These are phyloP conservation scores for Capricornis sumatraensis DNA, from an alignment of 2,113 vertebrate species.

Conservation along the genomic window DNA sequence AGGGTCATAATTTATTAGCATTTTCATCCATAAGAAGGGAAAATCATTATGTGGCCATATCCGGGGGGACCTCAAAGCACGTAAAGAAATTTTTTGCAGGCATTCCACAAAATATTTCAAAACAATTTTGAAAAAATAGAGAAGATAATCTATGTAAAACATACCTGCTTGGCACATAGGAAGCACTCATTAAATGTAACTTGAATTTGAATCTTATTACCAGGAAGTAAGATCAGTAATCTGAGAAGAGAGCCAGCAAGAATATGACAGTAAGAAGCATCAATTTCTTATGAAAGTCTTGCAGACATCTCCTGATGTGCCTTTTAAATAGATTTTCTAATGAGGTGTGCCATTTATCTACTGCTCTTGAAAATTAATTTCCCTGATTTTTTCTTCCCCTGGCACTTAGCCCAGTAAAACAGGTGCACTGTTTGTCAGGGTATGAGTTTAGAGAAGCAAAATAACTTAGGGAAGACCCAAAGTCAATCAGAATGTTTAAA, in stretches of 20 bases:
- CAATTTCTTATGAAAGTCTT: constrained; percentile 67
- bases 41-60: not conserved
- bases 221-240: constrained; percentile 38
- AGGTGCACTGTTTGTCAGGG: constrained; percentile 59
- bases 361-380: constrained; percentile 71
- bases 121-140: not conserved
- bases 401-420: constrained; percentile 58
- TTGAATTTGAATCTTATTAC: constrained; percentile 54
- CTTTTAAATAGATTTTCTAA: constrained; percentile 71
- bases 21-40: not conserved
- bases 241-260: constrained; percentile 35
- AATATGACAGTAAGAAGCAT: constrained; percentile 37
- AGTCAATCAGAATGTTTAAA: constrained; percentile 28
- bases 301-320: constrained; percentile 57
- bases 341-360: constrained; percentile 67
- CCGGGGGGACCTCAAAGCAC: not conserved
- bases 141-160: constrained; percentile 23
- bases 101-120: not conserved
- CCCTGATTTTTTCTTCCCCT: constrained; percentile 42
- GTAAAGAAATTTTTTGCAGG: not conserved
- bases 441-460: constrained; percentile 33
- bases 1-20: not conserved
- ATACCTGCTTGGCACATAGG: not conserved
- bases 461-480: constrained; percentile 30
- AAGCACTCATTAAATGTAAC: constrained; percentile 43